Evolutionary conservation across 2,888 invertebrate species (phyloP), one percentile per base, ranked within the genome.

Genomic region (Epinotia brunnichana): DNA sequence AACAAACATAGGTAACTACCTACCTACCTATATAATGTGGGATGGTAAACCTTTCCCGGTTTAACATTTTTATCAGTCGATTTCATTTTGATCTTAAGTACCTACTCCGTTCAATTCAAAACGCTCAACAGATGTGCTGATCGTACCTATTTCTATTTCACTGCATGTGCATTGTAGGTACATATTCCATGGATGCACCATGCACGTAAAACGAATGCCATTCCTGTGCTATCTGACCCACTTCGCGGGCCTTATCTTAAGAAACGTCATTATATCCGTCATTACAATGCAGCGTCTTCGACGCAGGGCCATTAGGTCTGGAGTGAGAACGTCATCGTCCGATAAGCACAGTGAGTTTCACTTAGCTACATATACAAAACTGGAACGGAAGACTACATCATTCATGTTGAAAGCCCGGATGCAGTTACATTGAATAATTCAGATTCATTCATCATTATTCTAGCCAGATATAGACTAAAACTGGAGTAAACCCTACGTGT

Each of bases 201-300:
- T 63, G 63, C 56, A 62, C 59, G 19, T 57, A 51, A 64, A 51
- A 41, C 73, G 59, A 62, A 72, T 74, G 81, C 79, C 84, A 85
- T 86, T 83, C 84, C 84, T 80, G 79, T 78, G 80, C 79, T 83
- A 84, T 83, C 81, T 91, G 90, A 89, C 90, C 91, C 81, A 90
- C 82, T 87, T 90, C 82, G 74, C 74, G 56, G 17, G 39, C 69
- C 78, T 86, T 90, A 90, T 90, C 90, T 78, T 69, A 74, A 75
- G 73, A 70, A 74, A 78, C 83, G 83, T 87, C 85, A 86, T 82
- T 85, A 53, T 35, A 17, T 83, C 80, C 80, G 81, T 83, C 80
- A 80, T 77, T 77, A 70, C 64, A 62, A 69, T 74, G 61, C 69
- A 68, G 41, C 54, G 57, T 57, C 56, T 68, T 57, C 39, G 39